These are phyloP conservation scores for Saccopteryx leptura DNA, from an alignment of 2,113 vertebrate species.

Conservation along the genomic window DNA sequence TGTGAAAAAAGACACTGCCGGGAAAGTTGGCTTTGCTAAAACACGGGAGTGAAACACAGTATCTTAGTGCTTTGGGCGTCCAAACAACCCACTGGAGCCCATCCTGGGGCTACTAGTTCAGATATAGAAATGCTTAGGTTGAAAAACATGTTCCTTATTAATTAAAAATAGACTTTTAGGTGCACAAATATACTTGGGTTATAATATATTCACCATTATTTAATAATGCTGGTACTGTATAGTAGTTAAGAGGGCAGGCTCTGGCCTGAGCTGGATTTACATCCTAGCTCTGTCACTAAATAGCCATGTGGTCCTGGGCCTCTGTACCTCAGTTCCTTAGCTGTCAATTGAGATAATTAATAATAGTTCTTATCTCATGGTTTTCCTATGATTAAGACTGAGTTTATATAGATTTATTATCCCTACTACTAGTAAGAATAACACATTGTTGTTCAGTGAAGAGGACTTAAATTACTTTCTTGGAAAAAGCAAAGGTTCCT, in stretches of 20 bases:
- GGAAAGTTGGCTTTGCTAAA: slow-evolving; percentile 23
- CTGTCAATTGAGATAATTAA: not conserved
- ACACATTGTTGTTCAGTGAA: not conserved
- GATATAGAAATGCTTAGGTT: not conserved
- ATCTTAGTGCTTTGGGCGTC: not conserved
- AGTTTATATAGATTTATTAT: not conserved
- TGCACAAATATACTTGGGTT: not conserved
- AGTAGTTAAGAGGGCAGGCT: not conserved
- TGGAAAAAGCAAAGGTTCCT: slow-evolving; percentile 40
- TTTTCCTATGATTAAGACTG: not conserved
- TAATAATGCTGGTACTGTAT: not conserved
- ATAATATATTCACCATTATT: not conserved
- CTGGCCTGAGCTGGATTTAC: not conserved
- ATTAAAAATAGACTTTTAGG: slow-evolving; percentile 45
- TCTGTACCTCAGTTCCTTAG: not conserved
- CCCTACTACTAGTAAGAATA: not conserved
- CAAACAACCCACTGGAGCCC: not conserved
- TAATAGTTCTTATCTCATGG: not conserved
- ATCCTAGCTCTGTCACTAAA: not conserved
- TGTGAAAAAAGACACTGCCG: slow-evolving; percentile 23
- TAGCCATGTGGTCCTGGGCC: not conserved
- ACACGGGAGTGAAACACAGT: not conserved
- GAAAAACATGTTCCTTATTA: not conserved
- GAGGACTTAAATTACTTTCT: slow-evolving; percentile 13
- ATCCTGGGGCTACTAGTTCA: not conserved